Evolutionary conservation across 2,113 vertebrate genomes (phyloP).

Genomic region (Sinocyclocheilus anshuiensis): DNA sequence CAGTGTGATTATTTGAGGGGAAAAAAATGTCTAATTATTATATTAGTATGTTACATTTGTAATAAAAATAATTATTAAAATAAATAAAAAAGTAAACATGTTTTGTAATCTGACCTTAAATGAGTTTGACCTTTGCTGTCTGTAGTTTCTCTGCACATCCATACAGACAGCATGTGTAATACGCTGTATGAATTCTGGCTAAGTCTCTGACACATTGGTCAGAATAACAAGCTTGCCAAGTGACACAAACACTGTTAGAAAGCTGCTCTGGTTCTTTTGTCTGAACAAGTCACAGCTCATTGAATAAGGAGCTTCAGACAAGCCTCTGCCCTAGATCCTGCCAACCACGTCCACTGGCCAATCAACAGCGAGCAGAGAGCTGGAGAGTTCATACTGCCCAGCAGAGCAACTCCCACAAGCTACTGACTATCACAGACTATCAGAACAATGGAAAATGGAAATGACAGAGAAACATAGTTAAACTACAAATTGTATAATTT

Average conservation of each 20-base stretch:
- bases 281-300: slow-evolving; percentile 13
- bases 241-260: background rate
- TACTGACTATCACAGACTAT: background rate
- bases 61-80: too few relatives aligned
- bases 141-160: background rate
- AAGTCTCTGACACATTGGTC: background rate
- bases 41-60: too few relatives aligned
- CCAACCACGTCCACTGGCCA: background rate
- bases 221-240: slow-evolving; percentile 2
- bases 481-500: background rate
- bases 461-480: background rate
- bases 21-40: background rate
- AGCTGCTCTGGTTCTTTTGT: slow-evolving; percentile 18
- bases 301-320: slow-evolving; percentile 21
- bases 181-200: background rate
- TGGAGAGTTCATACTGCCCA: background rate
- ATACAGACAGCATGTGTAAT: background rate
- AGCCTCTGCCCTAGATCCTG: slow-evolving; percentile 30
- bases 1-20: background rate
- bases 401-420: background rate
- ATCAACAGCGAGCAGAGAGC: slow-evolving; percentile 12
- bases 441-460: background rate
- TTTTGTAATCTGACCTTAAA: too few relatives aligned
- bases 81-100: too few relatives aligned
- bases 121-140: too few relatives aligned